These are phyloP conservation scores for Oligia fasciuncula DNA, from an alignment of 2,888 invertebrate species.

Conservation along the genomic window DNA sequence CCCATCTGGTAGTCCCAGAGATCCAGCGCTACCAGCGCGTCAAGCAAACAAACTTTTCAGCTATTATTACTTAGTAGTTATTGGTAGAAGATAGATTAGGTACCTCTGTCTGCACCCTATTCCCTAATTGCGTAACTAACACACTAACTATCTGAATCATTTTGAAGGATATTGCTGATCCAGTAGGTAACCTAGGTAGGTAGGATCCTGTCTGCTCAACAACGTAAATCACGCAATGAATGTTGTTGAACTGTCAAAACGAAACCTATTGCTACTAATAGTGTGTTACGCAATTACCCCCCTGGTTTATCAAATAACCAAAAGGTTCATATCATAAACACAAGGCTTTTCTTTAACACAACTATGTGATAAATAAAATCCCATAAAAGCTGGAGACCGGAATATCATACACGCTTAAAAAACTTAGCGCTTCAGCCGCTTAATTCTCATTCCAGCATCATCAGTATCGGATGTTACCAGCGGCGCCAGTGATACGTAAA, in stretches of 20 bases:
- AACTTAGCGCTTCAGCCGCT: slow-evolving; percentile 51
- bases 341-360: not conserved
- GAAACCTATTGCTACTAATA: not conserved
- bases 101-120: not conserved
- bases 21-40: not conserved
- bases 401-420: not conserved
- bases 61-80: too few species aligned
- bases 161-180: too few species aligned
- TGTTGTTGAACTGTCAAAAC: not conserved
- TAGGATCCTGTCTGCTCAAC: too few species aligned
- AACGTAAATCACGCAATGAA: not conserved
- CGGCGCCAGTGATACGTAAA: slow-evolving; percentile 59
- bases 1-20: not conserved
- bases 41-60: not conserved
- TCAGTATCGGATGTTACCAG: slow-evolving; percentile 45
- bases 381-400: not conserved
- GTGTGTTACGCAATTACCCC: not conserved
- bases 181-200: too few species aligned
- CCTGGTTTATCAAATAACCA: not conserved
- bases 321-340: not conserved
- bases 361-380: not conserved
- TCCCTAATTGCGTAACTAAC: too few species aligned
- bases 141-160: too few species aligned
- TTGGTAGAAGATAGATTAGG: too few species aligned
- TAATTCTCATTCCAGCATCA: not conserved